phyloP scores from a whole-genome alignment of 1,140 invertebrate species.

The Aphidius ervi region DNA sequence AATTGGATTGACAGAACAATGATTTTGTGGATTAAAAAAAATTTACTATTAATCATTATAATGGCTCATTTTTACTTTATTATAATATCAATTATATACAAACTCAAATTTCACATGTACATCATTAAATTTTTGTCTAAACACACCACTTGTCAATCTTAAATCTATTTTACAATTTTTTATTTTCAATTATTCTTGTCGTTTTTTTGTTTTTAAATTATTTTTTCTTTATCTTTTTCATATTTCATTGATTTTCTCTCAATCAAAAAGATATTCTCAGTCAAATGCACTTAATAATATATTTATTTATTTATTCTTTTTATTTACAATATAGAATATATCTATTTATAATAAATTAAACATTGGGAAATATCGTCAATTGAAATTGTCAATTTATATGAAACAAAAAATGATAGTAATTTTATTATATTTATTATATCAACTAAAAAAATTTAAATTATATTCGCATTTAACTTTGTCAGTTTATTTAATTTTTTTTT shows the following conservation, averaged over 20 bases:
- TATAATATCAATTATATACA: conserved; percentile 49
- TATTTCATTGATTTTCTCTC: neutral
- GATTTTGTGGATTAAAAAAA: too few relatives aligned
- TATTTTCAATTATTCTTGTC: too few relatives aligned
- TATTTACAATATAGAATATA: conserved; percentile 12
- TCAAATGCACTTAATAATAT: conserved; percentile 5
- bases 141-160: conserved; percentile 15
- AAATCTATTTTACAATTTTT: conserved; percentile 22
- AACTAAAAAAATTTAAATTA: neutral
- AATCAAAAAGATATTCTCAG: neutral
- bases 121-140: conserved; percentile 24
- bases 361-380: conserved; percentile 17
- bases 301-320: conserved; percentile 5
- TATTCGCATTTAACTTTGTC: neutral
- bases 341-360: conserved; percentile 21
- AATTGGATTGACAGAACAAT: neutral
- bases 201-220: neutral
- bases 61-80: conserved; percentile 42
- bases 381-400: neutral
- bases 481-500: neutral
- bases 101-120: conserved; percentile 40
- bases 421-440: neutral
- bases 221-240: conserved; percentile 15
- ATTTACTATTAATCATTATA: conserved; percentile 19
- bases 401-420: neutral